Conservation (phyloP, 2,113 vertebrate genomes). For the Toxotes chatareus region DNA sequence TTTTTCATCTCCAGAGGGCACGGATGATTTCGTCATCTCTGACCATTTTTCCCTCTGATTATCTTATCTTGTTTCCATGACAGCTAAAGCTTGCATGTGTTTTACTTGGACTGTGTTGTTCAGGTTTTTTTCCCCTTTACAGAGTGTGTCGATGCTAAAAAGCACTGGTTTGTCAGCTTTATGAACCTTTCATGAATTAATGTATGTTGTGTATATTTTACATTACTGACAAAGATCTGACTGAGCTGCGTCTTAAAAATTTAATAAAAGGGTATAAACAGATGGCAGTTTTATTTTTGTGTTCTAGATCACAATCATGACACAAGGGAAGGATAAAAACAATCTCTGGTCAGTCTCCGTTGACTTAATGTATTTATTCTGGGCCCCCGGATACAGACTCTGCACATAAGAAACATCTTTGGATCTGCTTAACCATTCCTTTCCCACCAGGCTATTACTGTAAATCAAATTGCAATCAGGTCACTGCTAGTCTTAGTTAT, state of each 20-base stretch:
- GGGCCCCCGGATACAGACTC: not conserved
- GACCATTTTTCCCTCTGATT: not conserved
- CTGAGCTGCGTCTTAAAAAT: not conserved
- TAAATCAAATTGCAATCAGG: not conserved
- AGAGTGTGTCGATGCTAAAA: not conserved
- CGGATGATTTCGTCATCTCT: not conserved
- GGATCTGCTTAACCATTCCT: not conserved
- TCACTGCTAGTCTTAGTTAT: not conserved
- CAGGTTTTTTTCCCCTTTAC: not conserved
- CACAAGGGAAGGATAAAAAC: no score
- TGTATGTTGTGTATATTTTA: not conserved
- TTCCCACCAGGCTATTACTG: not conserved
- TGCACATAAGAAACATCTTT: not conserved
- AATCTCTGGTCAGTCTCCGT: no score
- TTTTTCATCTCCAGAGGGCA: conserved; percentile 17
- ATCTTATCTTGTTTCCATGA: conserved; percentile 32
- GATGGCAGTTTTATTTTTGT: not conserved
- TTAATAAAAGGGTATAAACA: not conserved
- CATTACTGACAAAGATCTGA: not conserved
- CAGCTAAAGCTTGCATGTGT: conserved; percentile 2
- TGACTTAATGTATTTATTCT: not conserved
- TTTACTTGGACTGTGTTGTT: not conserved
- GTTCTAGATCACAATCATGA: not conserved
- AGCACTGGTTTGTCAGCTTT: not conserved
- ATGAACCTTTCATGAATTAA: not conserved